A percentile compares a stretch with the other conserved stretches of the same genome.
Evolutionary conservation across 1,140 invertebrate genomes (phyloP).

Genomic region (Lycorma delicatula): DNA sequence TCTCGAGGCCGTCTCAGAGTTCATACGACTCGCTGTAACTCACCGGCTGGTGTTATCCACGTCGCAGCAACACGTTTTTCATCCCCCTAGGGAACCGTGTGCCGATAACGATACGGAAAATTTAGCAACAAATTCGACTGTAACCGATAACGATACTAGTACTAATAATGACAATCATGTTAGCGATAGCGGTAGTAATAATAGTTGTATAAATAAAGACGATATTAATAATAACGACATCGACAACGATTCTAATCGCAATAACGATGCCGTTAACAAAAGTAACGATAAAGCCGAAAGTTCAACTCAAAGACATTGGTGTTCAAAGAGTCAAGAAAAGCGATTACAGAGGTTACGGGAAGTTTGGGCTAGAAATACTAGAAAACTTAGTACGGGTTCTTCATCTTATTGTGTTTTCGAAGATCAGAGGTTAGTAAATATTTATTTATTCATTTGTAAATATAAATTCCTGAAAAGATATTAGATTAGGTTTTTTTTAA

Average conservation of each 20-base stretch:
- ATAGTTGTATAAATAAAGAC: too few relatives aligned
- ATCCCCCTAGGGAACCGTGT: background rate
- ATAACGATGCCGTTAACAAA: background rate
- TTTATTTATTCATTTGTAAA: background rate
- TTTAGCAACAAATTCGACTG: too few relatives aligned
- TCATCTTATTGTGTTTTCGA: constrained; percentile 10
- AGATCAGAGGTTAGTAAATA: constrained; percentile 8
- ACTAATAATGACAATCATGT: too few relatives aligned
- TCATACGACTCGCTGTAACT: constrained; percentile 48
- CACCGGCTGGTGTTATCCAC: constrained; percentile 41
- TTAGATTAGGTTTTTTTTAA: too few relatives aligned
- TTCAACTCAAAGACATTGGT: constrained; percentile 12
- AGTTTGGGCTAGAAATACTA: constrained; percentile 44
- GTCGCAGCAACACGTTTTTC: background rate
- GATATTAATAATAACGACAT: too few relatives aligned
- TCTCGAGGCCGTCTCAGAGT: constrained; percentile 49
- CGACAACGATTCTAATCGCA: background rate
- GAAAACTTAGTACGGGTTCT: constrained; percentile 35
- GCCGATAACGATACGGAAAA: too few relatives aligned
- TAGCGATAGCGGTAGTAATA: too few relatives aligned
- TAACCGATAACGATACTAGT: too few relatives aligned
- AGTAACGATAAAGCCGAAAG: constrained; percentile 10
- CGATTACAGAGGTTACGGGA: constrained; percentile 16
- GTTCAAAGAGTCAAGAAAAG: constrained; percentile 18
- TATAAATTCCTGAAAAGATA: too few relatives aligned